Evolutionary conservation across 2,113 vertebrate genomes (phyloP).

Genomic region (Chrysochloris asiatica): DNA sequence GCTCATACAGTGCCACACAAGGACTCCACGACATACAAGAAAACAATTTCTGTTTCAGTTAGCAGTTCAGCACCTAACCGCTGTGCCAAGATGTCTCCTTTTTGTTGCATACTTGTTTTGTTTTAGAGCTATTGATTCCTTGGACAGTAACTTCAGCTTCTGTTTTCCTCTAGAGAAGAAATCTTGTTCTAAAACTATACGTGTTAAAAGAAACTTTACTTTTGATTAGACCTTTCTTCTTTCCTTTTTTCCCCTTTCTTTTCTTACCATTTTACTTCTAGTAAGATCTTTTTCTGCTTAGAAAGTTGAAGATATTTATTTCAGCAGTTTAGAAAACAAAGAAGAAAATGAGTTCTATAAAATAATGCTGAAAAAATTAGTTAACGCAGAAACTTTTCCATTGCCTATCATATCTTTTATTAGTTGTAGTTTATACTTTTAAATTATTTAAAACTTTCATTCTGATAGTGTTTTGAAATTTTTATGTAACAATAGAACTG

Average conservation of each 20-base stretch:
- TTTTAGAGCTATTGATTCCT: no score
- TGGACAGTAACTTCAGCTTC: neutral
- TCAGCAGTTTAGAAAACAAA: slow-evolving; percentile 37
- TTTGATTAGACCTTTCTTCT: neutral
- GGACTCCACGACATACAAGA: no score
- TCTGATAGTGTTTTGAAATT: slow-evolving; percentile 11
- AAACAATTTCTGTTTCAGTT: no score
- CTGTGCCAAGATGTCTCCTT: no score
- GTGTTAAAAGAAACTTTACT: neutral
- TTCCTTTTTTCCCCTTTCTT: neutral
- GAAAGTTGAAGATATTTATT: neutral
- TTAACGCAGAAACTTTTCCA: neutral
- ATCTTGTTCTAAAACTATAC: neutral
- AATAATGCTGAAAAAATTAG: neutral
- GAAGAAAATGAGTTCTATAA: neutral
- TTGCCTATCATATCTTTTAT: neutral
- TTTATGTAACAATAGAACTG: neutral
- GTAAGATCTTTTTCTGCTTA: slow-evolving; percentile 20
- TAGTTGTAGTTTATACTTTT: neutral
- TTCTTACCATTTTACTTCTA: slow-evolving; percentile 1
- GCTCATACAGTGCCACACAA: no score
- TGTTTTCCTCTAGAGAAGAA: neutral
- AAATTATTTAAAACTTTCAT: slow-evolving; percentile 30
- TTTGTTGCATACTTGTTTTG: no score
- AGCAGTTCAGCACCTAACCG: no score